A percentile compares a stretch with the other conserved stretches of the same genome.
Conservation (phyloP, 2,113 vertebrate species). For the Guaruba guarouba region DNA sequence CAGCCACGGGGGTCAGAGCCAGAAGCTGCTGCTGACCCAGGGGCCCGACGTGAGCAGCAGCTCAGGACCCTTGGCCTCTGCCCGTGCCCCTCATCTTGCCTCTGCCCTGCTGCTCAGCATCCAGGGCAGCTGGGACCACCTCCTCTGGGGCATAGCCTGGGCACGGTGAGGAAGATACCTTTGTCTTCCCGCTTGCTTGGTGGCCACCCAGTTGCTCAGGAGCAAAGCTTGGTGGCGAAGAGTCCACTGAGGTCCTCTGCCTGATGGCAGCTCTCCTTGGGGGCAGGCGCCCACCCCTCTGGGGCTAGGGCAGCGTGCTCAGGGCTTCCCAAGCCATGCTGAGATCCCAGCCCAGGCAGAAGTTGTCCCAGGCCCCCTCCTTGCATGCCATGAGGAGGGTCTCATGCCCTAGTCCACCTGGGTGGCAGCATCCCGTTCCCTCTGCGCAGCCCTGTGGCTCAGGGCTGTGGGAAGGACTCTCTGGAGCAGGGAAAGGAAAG, state of each 20-base stretch:
- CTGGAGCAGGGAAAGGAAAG: slow-evolving; percentile 62
- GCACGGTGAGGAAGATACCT: background rate
- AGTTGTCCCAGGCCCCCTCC: background rate
- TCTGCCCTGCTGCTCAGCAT: background rate
- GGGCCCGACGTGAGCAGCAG: background rate
- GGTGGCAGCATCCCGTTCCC: background rate
- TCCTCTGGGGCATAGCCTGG: background rate
- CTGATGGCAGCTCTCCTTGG: background rate
- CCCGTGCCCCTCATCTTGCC: background rate
- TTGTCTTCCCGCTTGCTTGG: background rate
- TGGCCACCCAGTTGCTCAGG: background rate
- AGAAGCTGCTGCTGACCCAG: background rate
- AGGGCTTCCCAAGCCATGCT: background rate
- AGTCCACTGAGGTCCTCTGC: background rate
- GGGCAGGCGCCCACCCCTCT: background rate
- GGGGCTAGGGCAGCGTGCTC: background rate
- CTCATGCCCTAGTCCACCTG: background rate
- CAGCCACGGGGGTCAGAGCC: background rate
- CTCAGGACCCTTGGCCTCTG: background rate
- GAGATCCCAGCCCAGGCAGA: background rate
- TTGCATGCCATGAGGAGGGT: background rate
- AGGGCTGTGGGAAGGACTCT: slow-evolving; percentile 38
- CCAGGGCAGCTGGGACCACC: background rate
- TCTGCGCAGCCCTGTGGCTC: background rate
- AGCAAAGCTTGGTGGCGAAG: background rate